These are phyloP conservation scores for Arctia plantaginis DNA, from an alignment of 2,888 invertebrate genomes.

Conservation along the genomic window DNA sequence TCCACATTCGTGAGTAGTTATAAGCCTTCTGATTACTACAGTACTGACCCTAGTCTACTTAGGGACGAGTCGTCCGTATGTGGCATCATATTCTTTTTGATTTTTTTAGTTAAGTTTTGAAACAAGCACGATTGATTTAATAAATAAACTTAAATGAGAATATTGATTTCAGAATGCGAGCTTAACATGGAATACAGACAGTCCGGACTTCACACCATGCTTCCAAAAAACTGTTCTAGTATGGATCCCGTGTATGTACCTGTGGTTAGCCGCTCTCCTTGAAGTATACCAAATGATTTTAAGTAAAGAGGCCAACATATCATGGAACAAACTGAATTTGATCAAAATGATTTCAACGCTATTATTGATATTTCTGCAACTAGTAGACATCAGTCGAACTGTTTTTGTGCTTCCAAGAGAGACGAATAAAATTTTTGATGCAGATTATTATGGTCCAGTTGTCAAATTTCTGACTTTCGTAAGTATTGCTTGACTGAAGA, in stretches of 20 bases:
- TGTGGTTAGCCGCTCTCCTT: constrained; percentile 91
- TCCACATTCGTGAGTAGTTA: no score
- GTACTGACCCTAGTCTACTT: no score
- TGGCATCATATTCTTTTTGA: no score
- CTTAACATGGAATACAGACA: constrained; percentile 92
- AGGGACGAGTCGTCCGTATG: no score
- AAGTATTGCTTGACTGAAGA: constrained; percentile 79
- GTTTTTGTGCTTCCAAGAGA: constrained; percentile 82
- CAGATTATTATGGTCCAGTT: constrained; percentile 61
- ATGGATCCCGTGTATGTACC: constrained; percentile 94
- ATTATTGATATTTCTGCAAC: constrained; percentile 87
- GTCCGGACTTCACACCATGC: constrained; percentile 95
- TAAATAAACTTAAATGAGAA: background rate
- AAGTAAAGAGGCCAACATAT: constrained; percentile 91
- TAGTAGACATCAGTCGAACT: constrained; percentile 88
- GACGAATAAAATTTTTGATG: constrained; percentile 84
- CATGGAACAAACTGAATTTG: constrained; percentile 90
- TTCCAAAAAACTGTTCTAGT: constrained; percentile 95
- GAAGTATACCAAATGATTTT: constrained; percentile 90
- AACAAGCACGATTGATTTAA: background rate
- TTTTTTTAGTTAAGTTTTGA: constrained; percentile 77
- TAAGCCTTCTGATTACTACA: no score
- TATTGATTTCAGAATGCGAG: constrained; percentile 88
- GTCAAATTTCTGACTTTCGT: constrained; percentile 92
- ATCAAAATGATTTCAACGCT: constrained; percentile 88